These are phyloP conservation scores for Drosophila leontia DNA, from an alignment of 1,140 invertebrate genomes.

Conservation along the genomic window DNA sequence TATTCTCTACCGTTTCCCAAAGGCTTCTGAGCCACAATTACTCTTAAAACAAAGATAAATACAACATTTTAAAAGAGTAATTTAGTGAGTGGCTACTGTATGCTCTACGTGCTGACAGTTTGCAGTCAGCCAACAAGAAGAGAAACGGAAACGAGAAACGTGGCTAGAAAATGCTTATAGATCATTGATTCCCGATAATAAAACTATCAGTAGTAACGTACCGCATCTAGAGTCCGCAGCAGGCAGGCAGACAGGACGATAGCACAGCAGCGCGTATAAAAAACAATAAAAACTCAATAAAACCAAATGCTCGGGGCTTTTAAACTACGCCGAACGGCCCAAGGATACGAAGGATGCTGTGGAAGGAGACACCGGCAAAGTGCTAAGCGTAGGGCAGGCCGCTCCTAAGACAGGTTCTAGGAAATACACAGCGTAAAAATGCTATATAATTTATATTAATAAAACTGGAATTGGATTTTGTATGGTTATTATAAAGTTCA, in stretches of 20 bases:
- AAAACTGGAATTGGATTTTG: no score
- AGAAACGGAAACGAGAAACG: slow-evolving; percentile 46
- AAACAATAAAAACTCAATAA: slow-evolving; percentile 84
- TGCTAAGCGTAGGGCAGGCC: slow-evolving; percentile 53
- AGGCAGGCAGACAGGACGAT: slow-evolving; percentile 26
- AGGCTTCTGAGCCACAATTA: background rate
- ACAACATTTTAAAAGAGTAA: background rate
- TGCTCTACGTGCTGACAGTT: slow-evolving; percentile 55
- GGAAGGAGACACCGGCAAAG: slow-evolving; percentile 64
- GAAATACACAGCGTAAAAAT: slow-evolving; percentile 3
- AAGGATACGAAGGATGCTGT: slow-evolving; percentile 45
- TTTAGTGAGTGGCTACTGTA: slow-evolving; percentile 22
- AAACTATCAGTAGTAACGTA: slow-evolving; percentile 73
- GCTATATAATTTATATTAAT: no score
- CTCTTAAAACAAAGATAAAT: background rate
- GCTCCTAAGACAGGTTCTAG: slow-evolving; percentile 2
- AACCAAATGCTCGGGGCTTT: slow-evolving; percentile 78
- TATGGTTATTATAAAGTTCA: no score
- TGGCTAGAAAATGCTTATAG: slow-evolving; percentile 68
- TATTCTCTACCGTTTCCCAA: background rate
- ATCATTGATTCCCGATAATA: slow-evolving; percentile 81
- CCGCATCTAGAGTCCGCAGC: slow-evolving; percentile 36
- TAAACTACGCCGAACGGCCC: slow-evolving; percentile 61
- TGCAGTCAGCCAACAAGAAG: slow-evolving; percentile 24
- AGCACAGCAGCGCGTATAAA: slow-evolving; percentile 61